phyloP scores from a whole-genome alignment of 2,797 vertebrate genomes.

The Etheostoma perlongum region DNA sequence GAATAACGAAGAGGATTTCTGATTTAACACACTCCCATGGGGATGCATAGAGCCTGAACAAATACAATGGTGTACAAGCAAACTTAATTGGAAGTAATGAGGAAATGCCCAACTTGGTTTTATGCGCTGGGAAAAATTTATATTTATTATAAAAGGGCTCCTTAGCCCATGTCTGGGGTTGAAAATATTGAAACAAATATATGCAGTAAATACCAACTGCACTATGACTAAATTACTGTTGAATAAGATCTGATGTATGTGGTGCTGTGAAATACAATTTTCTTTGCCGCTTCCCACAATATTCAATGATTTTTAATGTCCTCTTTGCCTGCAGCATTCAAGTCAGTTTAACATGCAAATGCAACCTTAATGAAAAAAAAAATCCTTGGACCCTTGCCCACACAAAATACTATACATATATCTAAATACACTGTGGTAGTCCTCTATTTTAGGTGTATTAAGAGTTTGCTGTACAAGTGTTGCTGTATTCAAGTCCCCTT shows the following conservation, averaged over 20 bases:
- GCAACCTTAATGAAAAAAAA: constrained; percentile 46
- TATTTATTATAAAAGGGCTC: constrained; percentile 22
- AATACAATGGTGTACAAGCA: constrained; percentile 43
- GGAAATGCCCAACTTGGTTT: constrained; percentile 30
- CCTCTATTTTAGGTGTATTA: background rate
- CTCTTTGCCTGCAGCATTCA: constrained; percentile 51
- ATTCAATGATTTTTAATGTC: constrained; percentile 31
- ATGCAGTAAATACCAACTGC: constrained; percentile 42
- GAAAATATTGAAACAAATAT: constrained; percentile 38
- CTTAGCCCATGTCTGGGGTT: background rate
- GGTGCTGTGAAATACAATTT: constrained; percentile 39
- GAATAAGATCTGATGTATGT: constrained; percentile 55
- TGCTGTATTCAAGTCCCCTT: background rate
- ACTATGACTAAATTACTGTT: constrained; percentile 51
- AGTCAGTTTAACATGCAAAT: constrained; percentile 65
- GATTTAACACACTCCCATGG: constrained; percentile 46
- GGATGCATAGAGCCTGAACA: constrained; percentile 35
- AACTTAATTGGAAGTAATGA: constrained; percentile 66
- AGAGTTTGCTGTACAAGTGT: constrained; percentile 4
- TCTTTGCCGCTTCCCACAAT: constrained; percentile 26
- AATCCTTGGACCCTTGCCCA: constrained; percentile 4
- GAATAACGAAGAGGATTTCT: constrained; percentile 57
- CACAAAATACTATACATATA: constrained; percentile 15
- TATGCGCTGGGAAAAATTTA: constrained; percentile 20
- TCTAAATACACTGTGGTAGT: constrained; percentile 24